Percentiles rank a stretch among this genome's conserved stretches.
Conservation (phyloP, 1,140 invertebrate genomes). For the Pemphigus obesinymphae region DNA sequence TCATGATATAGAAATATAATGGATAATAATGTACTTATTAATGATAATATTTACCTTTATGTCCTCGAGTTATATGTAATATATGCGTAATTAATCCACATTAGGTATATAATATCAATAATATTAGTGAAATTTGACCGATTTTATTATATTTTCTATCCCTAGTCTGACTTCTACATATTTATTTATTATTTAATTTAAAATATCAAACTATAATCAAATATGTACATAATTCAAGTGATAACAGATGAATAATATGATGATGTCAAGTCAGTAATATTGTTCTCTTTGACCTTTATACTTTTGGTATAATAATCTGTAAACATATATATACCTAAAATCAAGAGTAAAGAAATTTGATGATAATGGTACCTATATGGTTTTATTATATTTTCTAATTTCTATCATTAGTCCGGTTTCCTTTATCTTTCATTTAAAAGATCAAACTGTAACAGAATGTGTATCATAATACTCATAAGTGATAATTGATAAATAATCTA, state of each 20-base stretch:
- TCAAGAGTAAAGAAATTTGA: neutral
- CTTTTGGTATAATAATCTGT: no score
- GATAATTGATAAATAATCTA: neutral
- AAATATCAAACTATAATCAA: neutral
- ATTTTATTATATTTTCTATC: no score
- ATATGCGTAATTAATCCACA: neutral
- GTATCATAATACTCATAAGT: no score
- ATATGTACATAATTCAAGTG: no score
- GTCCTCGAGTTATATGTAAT: neutral
- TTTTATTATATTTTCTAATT: no score
- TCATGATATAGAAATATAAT: neutral
- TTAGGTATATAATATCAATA: neutral
- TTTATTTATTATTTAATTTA: neutral
- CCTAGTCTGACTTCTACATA: neutral
- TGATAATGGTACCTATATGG: no score
- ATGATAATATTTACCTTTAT: neutral
- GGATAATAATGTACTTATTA: neutral
- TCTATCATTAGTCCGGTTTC: neutral
- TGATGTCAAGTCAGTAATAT: no score
- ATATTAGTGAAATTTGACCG: neutral
- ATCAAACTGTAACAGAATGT: neutral
- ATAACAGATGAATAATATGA: neutral
- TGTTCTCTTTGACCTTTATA: no score
- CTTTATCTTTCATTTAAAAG: neutral
- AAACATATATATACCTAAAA: no score